Evolutionary conservation across 2,113 vertebrate genomes (phyloP), one percentile per base, ranked within the genome.

Genomic region (Gorsachius goisagi): DNA sequence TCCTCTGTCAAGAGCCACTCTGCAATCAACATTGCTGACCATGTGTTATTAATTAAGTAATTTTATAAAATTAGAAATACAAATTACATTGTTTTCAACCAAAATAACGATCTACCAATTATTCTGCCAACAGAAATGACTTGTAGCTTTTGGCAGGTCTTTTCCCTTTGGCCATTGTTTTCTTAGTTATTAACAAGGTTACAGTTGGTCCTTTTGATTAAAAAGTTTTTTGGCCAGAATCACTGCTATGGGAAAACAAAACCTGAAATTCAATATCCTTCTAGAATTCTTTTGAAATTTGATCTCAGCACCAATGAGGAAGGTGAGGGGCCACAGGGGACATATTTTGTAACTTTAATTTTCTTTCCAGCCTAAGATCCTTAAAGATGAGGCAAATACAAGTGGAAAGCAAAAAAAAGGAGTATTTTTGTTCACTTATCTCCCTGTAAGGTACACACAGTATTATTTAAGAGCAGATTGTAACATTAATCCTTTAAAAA

Each of bases 151-250:
- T 98, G 98, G 98, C 98, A 98, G 97, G 83, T 95, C 92, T 94
- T 97, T 98, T 97, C 96, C 95, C 97, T 98, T 98, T 97, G 72
- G 95, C 95, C 97, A 98, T 98, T 98, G 98, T 99, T 99, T 99
- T 99, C 98, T 97, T 98, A 98, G 98, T 98, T 98, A 98, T 99
- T 99, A 99, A 98, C 97, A 98, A 97, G 94, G 98, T 98, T 98
- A 98, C 93, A 96, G 97, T 98, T 97, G 95, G 96, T 92, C 75
- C 97, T 97, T 98, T 98, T 98, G 97, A 98, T 98, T 97, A 97
- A 97, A 98, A 97, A 92, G 96, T 89, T 96, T 97, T 97, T 95
- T 96, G 97, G 97, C 95, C 92, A 96, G 97, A 96, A 94, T 89
- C 73, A 89, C 91, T 94, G 82, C 84, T 91, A 91, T 90, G 80